These are phyloP conservation scores for Boulengeromyrus knoepffleri DNA, from an alignment of 2,113 vertebrate species.

Conservation along the genomic window DNA sequence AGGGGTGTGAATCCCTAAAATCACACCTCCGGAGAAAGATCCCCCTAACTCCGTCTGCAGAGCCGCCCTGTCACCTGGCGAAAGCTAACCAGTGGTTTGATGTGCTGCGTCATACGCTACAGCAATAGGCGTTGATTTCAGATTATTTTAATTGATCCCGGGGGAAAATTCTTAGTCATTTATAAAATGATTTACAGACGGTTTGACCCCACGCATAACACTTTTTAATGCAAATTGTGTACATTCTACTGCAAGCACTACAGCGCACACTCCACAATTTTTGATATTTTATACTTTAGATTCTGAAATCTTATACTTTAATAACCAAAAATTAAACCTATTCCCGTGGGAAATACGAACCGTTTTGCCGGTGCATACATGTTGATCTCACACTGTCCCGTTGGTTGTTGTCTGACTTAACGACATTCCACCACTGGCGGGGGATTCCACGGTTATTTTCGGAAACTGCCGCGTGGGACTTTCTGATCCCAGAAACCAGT, in stretches of 20 bases:
- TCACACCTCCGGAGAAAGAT: neutral
- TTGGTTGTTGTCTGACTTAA: neutral
- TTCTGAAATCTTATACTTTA: neutral
- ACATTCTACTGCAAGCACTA: neutral
- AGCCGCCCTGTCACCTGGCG: neutral
- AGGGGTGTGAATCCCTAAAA: conserved; percentile 19
- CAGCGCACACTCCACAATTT: neutral
- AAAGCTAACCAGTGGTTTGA: neutral
- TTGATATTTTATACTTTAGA: neutral
- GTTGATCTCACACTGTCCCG: neutral
- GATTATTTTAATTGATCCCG: neutral
- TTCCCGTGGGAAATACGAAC: neutral
- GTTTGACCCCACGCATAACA: neutral
- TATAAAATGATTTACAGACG: neutral
- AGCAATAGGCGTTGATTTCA: neutral
- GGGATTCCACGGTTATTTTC: neutral
- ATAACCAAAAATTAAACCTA: neutral
- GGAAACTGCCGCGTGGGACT: neutral
- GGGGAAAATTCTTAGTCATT: neutral
- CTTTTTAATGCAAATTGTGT: neutral
- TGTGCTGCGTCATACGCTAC: neutral
- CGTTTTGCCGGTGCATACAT: neutral
- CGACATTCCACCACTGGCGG: neutral
- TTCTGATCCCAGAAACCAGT: neutral
- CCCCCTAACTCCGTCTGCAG: neutral